A percentile compares a stretch with the other conserved stretches of the same genome.
phyloP scores from a whole-genome alignment of 2,113 vertebrate species.

The Prionailurus bengalensis region DNA sequence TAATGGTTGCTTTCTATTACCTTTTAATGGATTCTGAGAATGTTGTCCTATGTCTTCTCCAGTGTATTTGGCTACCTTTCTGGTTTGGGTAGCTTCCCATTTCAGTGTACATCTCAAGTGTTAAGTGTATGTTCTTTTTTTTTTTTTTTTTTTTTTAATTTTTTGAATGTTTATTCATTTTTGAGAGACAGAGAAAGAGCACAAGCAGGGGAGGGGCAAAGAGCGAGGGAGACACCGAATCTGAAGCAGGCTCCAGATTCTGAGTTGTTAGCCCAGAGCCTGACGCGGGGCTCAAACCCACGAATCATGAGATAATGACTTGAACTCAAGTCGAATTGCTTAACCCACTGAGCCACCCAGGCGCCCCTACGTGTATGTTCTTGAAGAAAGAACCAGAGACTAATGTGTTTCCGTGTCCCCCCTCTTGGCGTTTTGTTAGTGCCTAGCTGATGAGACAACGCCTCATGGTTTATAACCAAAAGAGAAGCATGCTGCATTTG shows the following conservation, averaged over 20 bases:
- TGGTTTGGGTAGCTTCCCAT: background rate
- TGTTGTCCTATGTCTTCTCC: background rate
- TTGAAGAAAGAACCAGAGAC: slow-evolving; percentile 42
- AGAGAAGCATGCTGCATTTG: slow-evolving; percentile 32
- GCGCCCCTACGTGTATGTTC: background rate
- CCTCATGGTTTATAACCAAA: slow-evolving; percentile 8
- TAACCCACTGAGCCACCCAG: no score
- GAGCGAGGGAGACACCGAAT: no score
- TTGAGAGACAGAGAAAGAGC: no score
- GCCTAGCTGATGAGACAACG: background rate
- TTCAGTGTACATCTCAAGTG: background rate
- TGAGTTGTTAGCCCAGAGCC: no score
- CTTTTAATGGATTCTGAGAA: background rate
- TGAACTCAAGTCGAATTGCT: no score
- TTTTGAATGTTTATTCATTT: no score
- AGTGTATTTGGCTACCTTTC: background rate
- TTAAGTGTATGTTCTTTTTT: background rate
- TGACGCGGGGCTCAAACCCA: no score
- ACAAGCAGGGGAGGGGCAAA: no score
- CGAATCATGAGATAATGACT: no score
- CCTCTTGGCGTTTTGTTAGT: background rate
- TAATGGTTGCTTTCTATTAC: background rate
- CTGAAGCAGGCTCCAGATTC: no score
- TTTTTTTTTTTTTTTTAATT: background rate
- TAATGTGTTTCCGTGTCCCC: background rate